Evolutionary conservation across 1,140 invertebrate species (phyloP).

Genomic region (Polypedilum vanderplanki): DNA sequence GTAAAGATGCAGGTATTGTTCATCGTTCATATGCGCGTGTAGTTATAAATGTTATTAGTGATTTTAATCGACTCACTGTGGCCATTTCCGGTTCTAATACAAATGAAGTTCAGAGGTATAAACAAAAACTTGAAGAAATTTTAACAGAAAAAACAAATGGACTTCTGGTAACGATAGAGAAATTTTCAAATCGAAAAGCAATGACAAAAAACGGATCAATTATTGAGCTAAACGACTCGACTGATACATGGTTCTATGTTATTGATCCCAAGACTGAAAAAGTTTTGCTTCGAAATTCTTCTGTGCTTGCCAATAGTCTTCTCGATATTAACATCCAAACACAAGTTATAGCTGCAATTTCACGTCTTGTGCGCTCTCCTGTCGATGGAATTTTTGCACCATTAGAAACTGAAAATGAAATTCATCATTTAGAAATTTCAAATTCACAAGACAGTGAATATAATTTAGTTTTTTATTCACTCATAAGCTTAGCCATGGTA

Average conservation of each 20-base stretch:
- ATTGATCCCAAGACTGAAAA: conserved; percentile 66
- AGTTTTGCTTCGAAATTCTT: conserved; percentile 61
- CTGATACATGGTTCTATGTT: conserved; percentile 73
- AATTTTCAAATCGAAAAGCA: conserved; percentile 55
- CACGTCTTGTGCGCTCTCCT: conserved; percentile 51
- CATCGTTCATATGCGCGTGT: background rate
- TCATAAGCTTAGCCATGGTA: background rate
- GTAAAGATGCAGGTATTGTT: background rate
- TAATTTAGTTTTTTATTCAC: conserved; percentile 17
- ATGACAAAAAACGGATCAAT: conserved; percentile 62
- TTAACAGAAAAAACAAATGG: conserved; percentile 60
- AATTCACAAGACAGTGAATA: background rate
- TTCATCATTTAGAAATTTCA: conserved; percentile 21
- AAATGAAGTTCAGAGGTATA: conserved; percentile 54
- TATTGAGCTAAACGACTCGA: conserved; percentile 58
- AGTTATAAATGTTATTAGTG: conserved; percentile 53
- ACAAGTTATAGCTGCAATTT: conserved; percentile 55
- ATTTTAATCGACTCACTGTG: conserved; percentile 60
- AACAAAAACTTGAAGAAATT: conserved; percentile 52
- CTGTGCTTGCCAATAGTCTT: conserved; percentile 51
- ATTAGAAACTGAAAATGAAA: conserved; percentile 15
- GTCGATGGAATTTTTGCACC: conserved; percentile 58
- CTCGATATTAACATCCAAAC: conserved; percentile 49
- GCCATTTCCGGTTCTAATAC: conserved; percentile 61
- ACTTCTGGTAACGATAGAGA: conserved; percentile 66